A percentile compares a stretch with the other conserved stretches of the same genome.
These are phyloP conservation scores for Galerucella nymphaeae DNA, from an alignment of 2,888 invertebrate genomes.

Conservation along the genomic window DNA sequence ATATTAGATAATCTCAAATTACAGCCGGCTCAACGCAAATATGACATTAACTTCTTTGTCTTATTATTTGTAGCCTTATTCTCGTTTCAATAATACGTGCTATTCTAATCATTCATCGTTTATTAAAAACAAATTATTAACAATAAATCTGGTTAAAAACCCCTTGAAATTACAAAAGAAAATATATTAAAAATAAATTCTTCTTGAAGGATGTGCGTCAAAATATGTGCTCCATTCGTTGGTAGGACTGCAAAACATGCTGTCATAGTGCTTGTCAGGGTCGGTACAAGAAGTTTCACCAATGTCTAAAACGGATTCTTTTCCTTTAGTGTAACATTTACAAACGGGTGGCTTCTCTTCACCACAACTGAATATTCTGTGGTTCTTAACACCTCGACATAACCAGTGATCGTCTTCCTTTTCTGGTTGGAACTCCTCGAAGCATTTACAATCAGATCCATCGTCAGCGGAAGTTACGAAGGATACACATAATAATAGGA, in stretches of 20 bases:
- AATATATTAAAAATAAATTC: neutral
- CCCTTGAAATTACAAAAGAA: too few relatives aligned
- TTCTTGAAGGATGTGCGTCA: constrained; percentile 41
- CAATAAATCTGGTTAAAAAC: too few relatives aligned
- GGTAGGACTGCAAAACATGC: constrained; percentile 43
- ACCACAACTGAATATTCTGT: constrained; percentile 51
- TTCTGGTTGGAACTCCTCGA: constrained; percentile 53
- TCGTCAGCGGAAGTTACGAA: constrained; percentile 13
- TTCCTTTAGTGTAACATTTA: constrained; percentile 48
- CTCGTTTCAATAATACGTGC: too few relatives aligned
- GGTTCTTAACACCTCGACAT: constrained; percentile 51
- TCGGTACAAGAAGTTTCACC: constrained; percentile 52
- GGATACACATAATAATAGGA: neutral
- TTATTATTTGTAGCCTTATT: too few relatives aligned
- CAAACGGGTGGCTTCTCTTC: constrained; percentile 54
- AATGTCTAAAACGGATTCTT: constrained; percentile 48
- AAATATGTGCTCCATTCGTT: constrained; percentile 49
- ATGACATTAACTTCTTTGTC: too few relatives aligned
- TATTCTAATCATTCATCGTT: too few relatives aligned
- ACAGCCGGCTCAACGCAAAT: too few relatives aligned
- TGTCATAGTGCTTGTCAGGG: constrained; percentile 23
- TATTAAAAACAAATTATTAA: too few relatives aligned
- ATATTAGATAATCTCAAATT: too few relatives aligned
- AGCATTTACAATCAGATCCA: constrained; percentile 51
- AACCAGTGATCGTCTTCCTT: constrained; percentile 41